Percentiles rank a stretch among this genome's conserved stretches.
Conservation (phyloP, 2,888 invertebrate genomes). For the Leptura quadrifasciata region DNA sequence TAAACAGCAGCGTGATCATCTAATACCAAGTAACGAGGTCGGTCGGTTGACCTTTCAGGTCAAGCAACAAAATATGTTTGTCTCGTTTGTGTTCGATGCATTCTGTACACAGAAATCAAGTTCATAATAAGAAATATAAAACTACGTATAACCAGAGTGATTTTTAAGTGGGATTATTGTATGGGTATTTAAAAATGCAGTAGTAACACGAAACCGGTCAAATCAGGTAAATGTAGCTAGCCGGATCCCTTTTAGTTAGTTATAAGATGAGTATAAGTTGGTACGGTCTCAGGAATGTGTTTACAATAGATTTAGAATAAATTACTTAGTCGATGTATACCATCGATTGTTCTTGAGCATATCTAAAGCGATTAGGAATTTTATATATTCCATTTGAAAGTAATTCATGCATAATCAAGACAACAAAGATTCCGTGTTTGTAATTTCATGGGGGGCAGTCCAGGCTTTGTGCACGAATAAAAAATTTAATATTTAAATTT, state of each 20-base stretch:
- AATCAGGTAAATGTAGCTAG: conserved; percentile 60
- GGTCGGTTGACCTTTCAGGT: conserved; percentile 19
- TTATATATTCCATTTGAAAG: background rate
- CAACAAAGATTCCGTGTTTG: too few species aligned
- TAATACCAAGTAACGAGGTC: background rate
- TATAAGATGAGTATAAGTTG: conserved; percentile 3
- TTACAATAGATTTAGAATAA: conserved; percentile 15
- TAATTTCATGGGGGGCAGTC: too few species aligned
- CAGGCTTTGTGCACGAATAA: too few species aligned
- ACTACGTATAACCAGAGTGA: conserved; percentile 3
- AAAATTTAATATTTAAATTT: too few species aligned
- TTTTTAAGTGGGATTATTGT: conserved; percentile 22
- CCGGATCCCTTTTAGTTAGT: conserved; percentile 24
- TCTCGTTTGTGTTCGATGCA: background rate
- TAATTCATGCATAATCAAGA: too few species aligned
- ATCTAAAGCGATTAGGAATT: background rate
- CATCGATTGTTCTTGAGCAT: background rate
- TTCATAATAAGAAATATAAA: background rate
- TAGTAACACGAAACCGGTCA: conserved; percentile 63
- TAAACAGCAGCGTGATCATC: background rate
- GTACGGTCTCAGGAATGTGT: background rate
- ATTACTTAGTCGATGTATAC: background rate
- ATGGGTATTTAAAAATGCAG: conserved; percentile 58
- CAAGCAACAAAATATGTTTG: conserved; percentile 11
- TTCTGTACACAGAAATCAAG: background rate